phyloP scores from a whole-genome alignment of 2,113 vertebrate species.

The Leiothrix lutea region DNA sequence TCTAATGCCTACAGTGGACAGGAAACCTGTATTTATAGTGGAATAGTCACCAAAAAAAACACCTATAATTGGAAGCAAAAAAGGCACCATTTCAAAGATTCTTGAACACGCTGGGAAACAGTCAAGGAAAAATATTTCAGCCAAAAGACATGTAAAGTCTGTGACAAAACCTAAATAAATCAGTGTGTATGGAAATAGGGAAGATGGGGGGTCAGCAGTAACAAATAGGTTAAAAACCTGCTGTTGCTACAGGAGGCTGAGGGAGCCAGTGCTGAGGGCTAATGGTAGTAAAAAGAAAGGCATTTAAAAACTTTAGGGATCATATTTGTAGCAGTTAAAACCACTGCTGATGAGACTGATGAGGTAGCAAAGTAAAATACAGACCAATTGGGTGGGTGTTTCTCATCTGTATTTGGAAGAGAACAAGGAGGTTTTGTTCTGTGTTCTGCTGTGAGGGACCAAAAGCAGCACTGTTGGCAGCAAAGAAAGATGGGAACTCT shows the following conservation, averaged over 20 bases:
- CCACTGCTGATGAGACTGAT: not conserved
- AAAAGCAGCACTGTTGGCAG: not conserved
- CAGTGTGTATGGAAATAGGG: not conserved
- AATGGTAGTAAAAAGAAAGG: not conserved
- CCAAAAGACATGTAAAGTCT: not conserved
- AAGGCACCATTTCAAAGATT: not conserved
- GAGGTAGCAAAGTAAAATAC: not conserved
- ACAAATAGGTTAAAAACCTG: not conserved
- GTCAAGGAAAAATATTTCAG: not conserved
- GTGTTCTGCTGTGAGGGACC: not conserved
- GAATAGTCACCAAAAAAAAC: not conserved
- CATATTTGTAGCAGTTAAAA: not conserved
- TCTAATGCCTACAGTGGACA: not conserved
- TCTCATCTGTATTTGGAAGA: not conserved
- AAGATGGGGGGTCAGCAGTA: not conserved
- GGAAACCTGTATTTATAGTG: not conserved
- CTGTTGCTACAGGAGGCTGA: not conserved
- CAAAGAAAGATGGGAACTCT: not conserved
- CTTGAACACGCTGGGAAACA: not conserved
- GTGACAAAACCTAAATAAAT: not conserved
- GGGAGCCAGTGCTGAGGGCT: not conserved
- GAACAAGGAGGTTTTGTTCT: not conserved
- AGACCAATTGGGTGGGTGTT: rapidly evolving
- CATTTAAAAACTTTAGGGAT: not conserved
- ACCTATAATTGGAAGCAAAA: not conserved